Evolutionary conservation across 2,797 vertebrate genomes (phyloP), one percentile per base, ranked within the genome.

Genomic region (Leptodactylus fallax): DNA sequence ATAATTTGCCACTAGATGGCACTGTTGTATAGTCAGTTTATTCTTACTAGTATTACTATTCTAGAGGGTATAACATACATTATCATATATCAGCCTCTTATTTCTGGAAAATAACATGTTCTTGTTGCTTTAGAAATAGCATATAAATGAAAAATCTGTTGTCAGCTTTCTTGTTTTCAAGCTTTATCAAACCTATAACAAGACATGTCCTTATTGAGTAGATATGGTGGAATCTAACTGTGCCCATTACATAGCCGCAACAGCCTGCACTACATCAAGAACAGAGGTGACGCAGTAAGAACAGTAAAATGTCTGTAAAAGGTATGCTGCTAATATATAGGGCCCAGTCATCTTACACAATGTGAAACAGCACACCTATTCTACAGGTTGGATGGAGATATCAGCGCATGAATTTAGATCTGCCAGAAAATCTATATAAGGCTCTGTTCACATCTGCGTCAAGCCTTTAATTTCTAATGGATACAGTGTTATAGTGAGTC

Each of bases 1-100:
- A 53, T 53, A 53, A 12, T 6, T 36, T 53, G 51, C 79, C 79
- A 61, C 58, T 47, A 63, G 79, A 63, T 80, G 79, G 79, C 79
- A 80, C 58, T 47, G 19, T 80, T 47, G 58, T 21, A 80, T 63
- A 80, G 27, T 45, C 23, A 72, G 45, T 7, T n/a, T 13, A 6
- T n/a, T 13, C 25, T 25, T 47, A 47, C 21, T n/a, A 76, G n/a
- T n/a, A 21, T 7, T 51, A 67, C 25, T 27, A 6, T 12, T 67
- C 65, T 27, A 67, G 6, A 67, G 4, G 12, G 3, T 67, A 27
- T 67, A 27, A 67, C 47, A 19, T 21, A 74, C 19, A 71, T 36
- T 6, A 16, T 6, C 2, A 23, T 51, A 13, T 11, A 51, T n/a
- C 10, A 49, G 10, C 4, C 45, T 47, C 14, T 49, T 76, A 4